Conservation (phyloP, 2,797 vertebrate species). For the Pseudomugil tenellus region DNA sequence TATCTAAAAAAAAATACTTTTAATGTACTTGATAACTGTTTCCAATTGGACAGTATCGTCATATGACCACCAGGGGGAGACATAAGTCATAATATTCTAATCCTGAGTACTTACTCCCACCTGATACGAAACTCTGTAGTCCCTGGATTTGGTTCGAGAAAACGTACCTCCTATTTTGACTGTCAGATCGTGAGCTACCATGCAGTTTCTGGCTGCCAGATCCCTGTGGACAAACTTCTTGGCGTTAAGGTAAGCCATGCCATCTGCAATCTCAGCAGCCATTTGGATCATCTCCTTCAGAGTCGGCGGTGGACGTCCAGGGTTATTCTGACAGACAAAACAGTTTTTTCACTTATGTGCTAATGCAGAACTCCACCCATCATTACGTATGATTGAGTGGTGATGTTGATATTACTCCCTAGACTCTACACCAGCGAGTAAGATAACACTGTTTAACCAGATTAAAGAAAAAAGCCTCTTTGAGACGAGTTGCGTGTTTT, state of each 20-base stretch:
- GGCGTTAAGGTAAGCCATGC: conserved; percentile 97
- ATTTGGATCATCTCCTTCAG: conserved; percentile 97
- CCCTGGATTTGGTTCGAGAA: background rate
- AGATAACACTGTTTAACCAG: background rate
- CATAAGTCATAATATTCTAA: conserved; percentile 4
- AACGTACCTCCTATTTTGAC: conserved; percentile 94
- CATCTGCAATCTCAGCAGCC: conserved; percentile 94
- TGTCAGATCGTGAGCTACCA: conserved; percentile 93
- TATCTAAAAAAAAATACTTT: no score
- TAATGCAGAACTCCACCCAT: background rate
- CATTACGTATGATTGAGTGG: background rate
- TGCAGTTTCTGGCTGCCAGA: conserved; percentile 96
- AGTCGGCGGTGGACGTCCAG: conserved; percentile 89
- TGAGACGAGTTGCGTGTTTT: conserved; percentile 6
- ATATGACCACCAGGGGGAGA: conserved; percentile 9
- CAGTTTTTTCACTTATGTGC: background rate
- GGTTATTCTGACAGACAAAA: conserved; percentile 86
- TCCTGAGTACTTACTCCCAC: no score
- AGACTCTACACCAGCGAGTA: background rate
- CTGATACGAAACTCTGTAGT: background rate
- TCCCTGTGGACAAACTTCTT: conserved; percentile 98
- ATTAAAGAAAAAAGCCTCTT: conserved; percentile 11
- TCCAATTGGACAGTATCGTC: background rate
- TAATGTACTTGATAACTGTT: background rate
- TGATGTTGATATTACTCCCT: background rate